Percentiles rank a stretch among this genome's conserved stretches.
Conservation (phyloP, 2,113 vertebrate species). For the Cinclus cinclus region DNA sequence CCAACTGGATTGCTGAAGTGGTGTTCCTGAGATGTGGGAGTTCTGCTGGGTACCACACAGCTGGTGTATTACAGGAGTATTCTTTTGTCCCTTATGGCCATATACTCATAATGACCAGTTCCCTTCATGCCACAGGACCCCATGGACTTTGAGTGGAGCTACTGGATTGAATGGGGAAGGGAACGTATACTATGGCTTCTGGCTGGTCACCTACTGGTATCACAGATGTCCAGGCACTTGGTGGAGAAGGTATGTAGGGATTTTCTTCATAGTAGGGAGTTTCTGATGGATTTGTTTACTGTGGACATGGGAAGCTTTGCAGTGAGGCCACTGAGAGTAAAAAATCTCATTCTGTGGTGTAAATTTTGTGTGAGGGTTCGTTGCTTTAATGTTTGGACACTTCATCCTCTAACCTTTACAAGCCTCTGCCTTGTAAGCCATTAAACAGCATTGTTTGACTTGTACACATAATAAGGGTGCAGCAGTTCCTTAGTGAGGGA, state of each 20-base stretch:
- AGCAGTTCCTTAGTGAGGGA: background rate
- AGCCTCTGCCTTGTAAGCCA: background rate
- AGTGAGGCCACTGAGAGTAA: background rate
- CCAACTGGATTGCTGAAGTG: background rate
- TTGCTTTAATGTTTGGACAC: background rate
- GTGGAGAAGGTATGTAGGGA: conserved; percentile 78
- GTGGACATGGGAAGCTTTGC: background rate
- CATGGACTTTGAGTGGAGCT: conserved; percentile 94
- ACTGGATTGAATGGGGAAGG: conserved; percentile 92
- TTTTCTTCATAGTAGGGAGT: background rate
- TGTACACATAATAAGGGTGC: background rate
- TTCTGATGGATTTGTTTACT: background rate
- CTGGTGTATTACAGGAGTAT: background rate
- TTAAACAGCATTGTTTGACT: background rate
- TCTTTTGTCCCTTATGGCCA: background rate
- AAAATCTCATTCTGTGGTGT: background rate
- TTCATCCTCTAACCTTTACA: background rate
- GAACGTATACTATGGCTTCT: conserved; percentile 83
- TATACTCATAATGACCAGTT: background rate
- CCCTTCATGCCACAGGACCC: conserved; percentile 78
- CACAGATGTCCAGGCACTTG: conserved; percentile 75
- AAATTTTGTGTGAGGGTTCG: background rate
- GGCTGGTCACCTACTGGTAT: conserved; percentile 82
- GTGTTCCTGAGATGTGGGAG: background rate
- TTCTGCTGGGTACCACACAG: background rate